Conservation (phyloP, 30 jellyfish, hydroid and myxozoan species). For the Aurelia sp. region DNA sequence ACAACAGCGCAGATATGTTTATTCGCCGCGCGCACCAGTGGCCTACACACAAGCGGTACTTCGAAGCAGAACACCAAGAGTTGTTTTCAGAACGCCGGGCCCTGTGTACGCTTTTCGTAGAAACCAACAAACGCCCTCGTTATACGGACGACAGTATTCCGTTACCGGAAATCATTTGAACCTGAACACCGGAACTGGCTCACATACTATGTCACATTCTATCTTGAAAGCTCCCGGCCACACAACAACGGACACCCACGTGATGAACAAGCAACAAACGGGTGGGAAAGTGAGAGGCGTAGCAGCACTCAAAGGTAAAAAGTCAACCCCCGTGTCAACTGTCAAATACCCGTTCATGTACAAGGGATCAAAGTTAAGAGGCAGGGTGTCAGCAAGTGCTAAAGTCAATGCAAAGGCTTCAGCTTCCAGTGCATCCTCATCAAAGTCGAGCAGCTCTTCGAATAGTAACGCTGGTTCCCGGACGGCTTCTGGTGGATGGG, state of each 20-base stretch:
- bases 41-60: conserved; percentile 15
- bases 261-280: conserved; percentile 57
- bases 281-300: conserved; percentile 69
- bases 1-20: conserved; percentile 7
- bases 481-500: conserved; percentile 72
- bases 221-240: conserved; percentile 68
- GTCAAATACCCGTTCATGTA: conserved; percentile 16
- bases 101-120: neutral
- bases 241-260: conserved; percentile 64
- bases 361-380: conserved; percentile 26
- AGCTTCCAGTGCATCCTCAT: conserved; percentile 32
- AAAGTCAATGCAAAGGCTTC: conserved; percentile 61
- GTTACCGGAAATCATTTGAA: conserved; percentile 50
- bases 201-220: conserved; percentile 55
- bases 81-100: conserved; percentile 1
- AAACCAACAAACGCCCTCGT: conserved; percentile 14
- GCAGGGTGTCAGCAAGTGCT: conserved; percentile 58
- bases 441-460: conserved; percentile 64
- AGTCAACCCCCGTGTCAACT: neutral
- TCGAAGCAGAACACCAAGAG: conserved; percentile 24
- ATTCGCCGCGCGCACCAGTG: conserved; percentile 39
- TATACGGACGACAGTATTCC: conserved; percentile 48
- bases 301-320: conserved; percentile 24
- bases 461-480: conserved; percentile 46
- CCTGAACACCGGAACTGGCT: conserved; percentile 57